Base-by-base conservation (phyloP, 1,140 invertebrate genomes). In the Drosophila lowei region DNA sequence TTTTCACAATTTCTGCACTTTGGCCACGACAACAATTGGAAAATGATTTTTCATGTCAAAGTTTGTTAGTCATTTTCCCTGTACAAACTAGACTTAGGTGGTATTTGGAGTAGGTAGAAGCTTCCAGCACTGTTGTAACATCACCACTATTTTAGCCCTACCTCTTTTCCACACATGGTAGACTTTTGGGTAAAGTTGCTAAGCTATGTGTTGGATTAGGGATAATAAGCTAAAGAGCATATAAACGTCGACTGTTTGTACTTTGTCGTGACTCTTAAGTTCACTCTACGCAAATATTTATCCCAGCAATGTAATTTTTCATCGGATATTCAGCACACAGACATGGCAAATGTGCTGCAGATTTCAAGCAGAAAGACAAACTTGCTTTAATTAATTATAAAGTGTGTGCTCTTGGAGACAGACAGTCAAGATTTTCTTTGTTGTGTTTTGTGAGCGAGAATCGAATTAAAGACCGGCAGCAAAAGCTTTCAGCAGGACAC, bases 311-410 rank as follows among this genome's bases (percentile, higher is more conserved):
- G 62, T 67, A 54, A 81, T 80, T 72, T 80, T 80, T 80, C 78
- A 80, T 63, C 50, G 64, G 56, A 65, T 68, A 63, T 53, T 52
- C 71, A 25, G 42, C 47, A 56, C 48, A 30, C 44, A 44, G 46
- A 73, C 63, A 21, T 67, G 67, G 79, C 59, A 77, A 54, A 70
- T 68, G 66, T 54, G 54, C 42, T 43, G 28, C 78, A 38, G 66
- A 57, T 70, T 68, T 65, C 46, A 34, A 65, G 52, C 25, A 18
- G 8, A 70, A 57, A 70, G 64, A 70, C 66, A 70, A 81, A 81
- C 78, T 77, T 67, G 44, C 58, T 30, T 67, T 81, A 81, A 80
- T 80, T 81, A 80, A 80, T 81, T 80, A 80, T 73, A 72, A 53
- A 68, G 30, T 79, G 57, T 53, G 34, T 60, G 18, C 58, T 44